phyloP scores from a whole-genome alignment of 1,140 invertebrate species.

The Leptinotarsa undecemlineata region DNA sequence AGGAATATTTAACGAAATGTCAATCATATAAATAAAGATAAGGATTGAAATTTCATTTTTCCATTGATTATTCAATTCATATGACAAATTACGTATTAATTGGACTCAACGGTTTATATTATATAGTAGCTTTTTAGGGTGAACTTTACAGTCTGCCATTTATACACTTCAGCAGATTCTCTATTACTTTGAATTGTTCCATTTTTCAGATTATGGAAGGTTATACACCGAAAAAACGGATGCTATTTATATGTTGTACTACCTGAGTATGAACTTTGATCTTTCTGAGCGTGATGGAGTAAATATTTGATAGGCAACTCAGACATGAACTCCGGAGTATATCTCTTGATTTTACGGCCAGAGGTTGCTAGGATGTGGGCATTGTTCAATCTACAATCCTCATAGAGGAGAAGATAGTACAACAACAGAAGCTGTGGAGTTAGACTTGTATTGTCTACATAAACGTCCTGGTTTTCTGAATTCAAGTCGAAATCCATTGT shows the following conservation, averaged over 20 bases:
- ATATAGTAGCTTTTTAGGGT: too few relatives aligned
- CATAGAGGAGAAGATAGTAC: slow-evolving; percentile 92
- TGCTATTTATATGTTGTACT: not conserved
- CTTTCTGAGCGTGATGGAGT: slow-evolving; percentile 88
- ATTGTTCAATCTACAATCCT: slow-evolving; percentile 84
- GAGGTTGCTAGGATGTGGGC: slow-evolving; percentile 71
- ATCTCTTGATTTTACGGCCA: slow-evolving; percentile 80
- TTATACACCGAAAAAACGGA: too few relatives aligned
- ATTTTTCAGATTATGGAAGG: too few relatives aligned
- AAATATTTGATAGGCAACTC: slow-evolving; percentile 94
- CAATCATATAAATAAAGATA: too few relatives aligned
- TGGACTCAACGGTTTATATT: too few relatives aligned
- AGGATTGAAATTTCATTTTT: too few relatives aligned
- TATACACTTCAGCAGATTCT: too few relatives aligned
- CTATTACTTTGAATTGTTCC: too few relatives aligned
- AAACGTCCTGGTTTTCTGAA: slow-evolving; percentile 57
- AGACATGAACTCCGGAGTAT: slow-evolving; percentile 85
- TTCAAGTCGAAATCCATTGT: slow-evolving; percentile 60
- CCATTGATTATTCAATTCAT: too few relatives aligned
- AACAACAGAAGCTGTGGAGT: slow-evolving; percentile 87
- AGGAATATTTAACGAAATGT: too few relatives aligned
- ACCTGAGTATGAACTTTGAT: slow-evolving; percentile 87
- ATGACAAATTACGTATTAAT: too few relatives aligned
- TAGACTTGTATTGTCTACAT: slow-evolving; percentile 69
- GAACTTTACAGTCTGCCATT: too few relatives aligned